phyloP scores from a whole-genome alignment of 2,113 vertebrate genomes.

The Connochaetes taurinus region DNA sequence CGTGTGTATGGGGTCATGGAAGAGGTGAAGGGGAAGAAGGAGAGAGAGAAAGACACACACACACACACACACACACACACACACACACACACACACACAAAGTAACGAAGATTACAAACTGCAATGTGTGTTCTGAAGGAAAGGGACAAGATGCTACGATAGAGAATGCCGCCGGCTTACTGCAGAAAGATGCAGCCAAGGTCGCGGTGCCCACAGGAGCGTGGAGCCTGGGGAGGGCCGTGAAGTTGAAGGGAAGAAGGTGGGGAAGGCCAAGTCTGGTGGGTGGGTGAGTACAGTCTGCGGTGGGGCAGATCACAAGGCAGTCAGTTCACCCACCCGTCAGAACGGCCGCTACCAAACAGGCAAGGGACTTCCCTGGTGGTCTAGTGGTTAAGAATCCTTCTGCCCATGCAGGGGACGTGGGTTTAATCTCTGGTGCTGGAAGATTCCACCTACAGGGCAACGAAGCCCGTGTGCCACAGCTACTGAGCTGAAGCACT shows the following conservation, averaged over 20 bases:
- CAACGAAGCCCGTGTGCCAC: background rate
- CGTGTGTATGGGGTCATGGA: background rate
- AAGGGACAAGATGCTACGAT: background rate
- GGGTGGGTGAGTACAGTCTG: background rate
- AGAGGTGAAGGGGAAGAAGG: background rate
- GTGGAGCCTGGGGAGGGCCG: background rate
- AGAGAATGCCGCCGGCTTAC: background rate
- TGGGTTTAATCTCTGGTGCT: background rate
- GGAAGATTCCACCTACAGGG: background rate
- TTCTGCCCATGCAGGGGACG: background rate
- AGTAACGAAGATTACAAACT: background rate
- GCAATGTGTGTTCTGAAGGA: background rate
- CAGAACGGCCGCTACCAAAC: background rate
- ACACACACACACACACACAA: too few relatives aligned
- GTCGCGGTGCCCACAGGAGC: background rate
- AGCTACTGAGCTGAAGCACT: fast-evolving
- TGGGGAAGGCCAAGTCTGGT: too few relatives aligned
- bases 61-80: too few relatives aligned
- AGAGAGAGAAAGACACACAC: background rate
- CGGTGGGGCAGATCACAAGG: fast-evolving
- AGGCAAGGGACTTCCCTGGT: background rate
- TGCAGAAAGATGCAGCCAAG: background rate
- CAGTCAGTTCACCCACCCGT: background rate
- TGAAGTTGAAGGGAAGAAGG: background rate
- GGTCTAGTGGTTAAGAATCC: background rate